These are phyloP conservation scores for Tiliacea citrago DNA, from an alignment of 2,888 invertebrate species.

Conservation along the genomic window DNA sequence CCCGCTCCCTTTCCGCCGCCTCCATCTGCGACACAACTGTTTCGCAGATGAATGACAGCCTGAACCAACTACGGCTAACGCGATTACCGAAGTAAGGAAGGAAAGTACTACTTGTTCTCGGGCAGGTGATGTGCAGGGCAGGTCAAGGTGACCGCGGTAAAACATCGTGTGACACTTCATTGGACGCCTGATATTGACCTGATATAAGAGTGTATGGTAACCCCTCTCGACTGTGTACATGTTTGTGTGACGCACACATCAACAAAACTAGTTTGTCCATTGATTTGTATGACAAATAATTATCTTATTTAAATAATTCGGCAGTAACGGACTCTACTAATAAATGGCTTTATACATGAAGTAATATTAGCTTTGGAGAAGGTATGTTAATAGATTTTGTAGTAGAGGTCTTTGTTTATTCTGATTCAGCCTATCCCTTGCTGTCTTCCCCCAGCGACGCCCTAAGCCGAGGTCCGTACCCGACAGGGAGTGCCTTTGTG, in stretches of 20 bases:
- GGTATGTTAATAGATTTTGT: slow-evolving; percentile 34
- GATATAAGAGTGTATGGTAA: neutral
- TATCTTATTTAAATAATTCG: slow-evolving; percentile 81
- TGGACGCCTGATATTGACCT: neutral
- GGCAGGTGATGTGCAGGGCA: too few relatives aligned
- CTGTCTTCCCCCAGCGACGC: too few relatives aligned
- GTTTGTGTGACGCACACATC: slow-evolving; percentile 52
- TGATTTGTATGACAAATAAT: slow-evolving; percentile 79
- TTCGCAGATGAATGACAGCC: too few relatives aligned
- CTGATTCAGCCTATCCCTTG: too few relatives aligned
- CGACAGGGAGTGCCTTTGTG: too few relatives aligned
- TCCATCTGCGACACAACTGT: too few relatives aligned
- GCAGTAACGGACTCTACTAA: slow-evolving; percentile 74
- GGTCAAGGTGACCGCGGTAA: too few relatives aligned
- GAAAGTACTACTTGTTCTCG: neutral
- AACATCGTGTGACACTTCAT: too few relatives aligned
- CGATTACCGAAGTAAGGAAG: neutral
- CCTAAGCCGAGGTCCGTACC: too few relatives aligned
- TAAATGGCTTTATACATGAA: slow-evolving; percentile 58
- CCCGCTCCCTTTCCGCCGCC: too few relatives aligned
- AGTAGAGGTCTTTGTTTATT: too few relatives aligned
- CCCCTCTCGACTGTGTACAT: neutral
- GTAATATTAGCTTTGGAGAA: slow-evolving; percentile 46
- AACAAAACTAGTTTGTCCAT: slow-evolving; percentile 68
- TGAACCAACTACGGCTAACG: neutral